Conservation (phyloP, 1,140 invertebrate species). For the Heliconius nattereri region DNA sequence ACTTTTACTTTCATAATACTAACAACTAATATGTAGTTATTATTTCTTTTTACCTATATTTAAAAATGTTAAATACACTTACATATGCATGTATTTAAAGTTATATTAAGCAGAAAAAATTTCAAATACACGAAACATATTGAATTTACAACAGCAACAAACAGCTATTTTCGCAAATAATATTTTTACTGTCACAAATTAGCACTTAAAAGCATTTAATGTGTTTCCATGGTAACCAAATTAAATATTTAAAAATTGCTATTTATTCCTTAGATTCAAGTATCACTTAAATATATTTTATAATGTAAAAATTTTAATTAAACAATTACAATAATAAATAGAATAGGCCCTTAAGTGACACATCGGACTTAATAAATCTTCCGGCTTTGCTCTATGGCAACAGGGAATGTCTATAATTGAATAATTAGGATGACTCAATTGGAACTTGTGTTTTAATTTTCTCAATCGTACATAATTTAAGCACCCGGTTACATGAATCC, state of each 20-base stretch:
- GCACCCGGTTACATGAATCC: background rate
- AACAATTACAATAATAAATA: background rate
- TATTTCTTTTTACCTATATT: too few relatives aligned
- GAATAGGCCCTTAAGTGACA: background rate
- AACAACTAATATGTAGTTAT: too few relatives aligned
- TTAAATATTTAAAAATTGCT: background rate
- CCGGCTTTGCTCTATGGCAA: background rate
- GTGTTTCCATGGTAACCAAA: background rate
- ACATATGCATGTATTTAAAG: too few relatives aligned
- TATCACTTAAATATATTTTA: too few relatives aligned
- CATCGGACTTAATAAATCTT: slow-evolving; percentile 4
- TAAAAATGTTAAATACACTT: too few relatives aligned
- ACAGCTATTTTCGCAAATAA: too few relatives aligned
- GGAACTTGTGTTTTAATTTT: background rate
- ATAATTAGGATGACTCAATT: slow-evolving; percentile 1
- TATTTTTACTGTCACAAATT: background rate
- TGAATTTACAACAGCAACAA: too few relatives aligned
- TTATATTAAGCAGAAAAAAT: too few relatives aligned
- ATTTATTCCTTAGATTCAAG: background rate
- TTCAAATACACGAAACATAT: too few relatives aligned
- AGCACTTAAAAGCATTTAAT: background rate
- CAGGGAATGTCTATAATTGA: background rate
- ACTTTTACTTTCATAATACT: too few relatives aligned
- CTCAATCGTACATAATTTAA: background rate
- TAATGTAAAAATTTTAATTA: too few relatives aligned